Conservation (phyloP, 2,113 vertebrate species). For the Oceanodroma tethys region DNA sequence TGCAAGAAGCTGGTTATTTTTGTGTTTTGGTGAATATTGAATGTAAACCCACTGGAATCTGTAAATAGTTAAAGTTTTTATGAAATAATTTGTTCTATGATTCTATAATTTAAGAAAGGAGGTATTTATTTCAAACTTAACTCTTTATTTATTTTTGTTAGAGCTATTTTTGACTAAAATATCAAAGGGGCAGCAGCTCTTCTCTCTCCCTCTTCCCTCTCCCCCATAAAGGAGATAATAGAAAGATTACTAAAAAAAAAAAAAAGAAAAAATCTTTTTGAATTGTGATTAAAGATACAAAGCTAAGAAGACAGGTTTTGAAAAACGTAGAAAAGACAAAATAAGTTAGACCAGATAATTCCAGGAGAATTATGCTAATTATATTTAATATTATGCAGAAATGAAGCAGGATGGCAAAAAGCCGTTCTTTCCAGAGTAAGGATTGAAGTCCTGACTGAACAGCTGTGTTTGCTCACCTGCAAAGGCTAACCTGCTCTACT, state of each 20-base stretch:
- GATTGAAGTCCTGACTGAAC: background rate
- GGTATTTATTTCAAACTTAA: background rate
- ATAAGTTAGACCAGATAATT: background rate
- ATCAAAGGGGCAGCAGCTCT: background rate
- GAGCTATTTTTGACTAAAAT: background rate
- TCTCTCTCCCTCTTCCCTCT: background rate
- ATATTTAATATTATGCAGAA: background rate
- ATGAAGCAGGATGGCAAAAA: background rate
- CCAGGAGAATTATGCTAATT: background rate
- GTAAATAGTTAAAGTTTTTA: background rate
- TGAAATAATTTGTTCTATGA: background rate
- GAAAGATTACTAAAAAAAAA: background rate
- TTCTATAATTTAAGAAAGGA: background rate
- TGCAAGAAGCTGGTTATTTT: fast-evolving
- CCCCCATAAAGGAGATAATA: background rate
- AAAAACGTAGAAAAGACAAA: background rate
- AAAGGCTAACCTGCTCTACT: background rate
- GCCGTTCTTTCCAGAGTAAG: background rate
- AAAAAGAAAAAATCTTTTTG: background rate
- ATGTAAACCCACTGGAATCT: background rate
- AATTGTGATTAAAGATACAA: background rate
- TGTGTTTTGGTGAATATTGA: background rate
- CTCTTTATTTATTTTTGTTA: background rate
- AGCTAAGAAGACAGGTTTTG: background rate
- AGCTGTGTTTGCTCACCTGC: background rate